Conservation (phyloP, 1,140 invertebrate genomes). For the Brachionus koreanus region DNA sequence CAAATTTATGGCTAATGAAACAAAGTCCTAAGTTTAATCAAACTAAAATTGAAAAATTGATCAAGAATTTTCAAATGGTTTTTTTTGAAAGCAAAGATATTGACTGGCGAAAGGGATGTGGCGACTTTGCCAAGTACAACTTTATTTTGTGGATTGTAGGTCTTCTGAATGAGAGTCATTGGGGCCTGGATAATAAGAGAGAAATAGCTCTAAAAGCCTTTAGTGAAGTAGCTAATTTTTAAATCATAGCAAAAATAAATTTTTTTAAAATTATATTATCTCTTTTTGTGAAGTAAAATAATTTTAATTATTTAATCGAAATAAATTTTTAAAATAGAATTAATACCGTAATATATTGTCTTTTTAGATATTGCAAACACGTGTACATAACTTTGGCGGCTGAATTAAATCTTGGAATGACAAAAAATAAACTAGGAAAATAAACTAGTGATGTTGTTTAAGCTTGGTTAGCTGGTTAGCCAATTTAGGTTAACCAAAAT, state of each 20-base stretch:
- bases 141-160: conserved; percentile 28
- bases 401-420: too few species aligned
- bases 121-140: background rate
- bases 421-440: too few species aligned
- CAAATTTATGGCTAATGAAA: conserved; percentile 40
- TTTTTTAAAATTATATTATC: too few species aligned
- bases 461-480: too few species aligned
- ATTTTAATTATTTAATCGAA: too few species aligned
- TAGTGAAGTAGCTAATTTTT: conserved; percentile 21
- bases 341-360: too few species aligned
- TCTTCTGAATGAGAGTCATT: conserved; percentile 21
- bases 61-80: background rate
- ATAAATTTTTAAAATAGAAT: too few species aligned
- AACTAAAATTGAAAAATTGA: background rate
- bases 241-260: background rate
- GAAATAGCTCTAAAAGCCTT: conserved; percentile 22
- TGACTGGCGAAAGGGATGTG: conserved; percentile 20
- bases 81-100: background rate
- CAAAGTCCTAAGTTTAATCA: conserved; percentile 16
- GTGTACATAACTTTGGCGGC: too few species aligned
- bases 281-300: too few species aligned
- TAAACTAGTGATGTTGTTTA: too few species aligned
- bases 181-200: background rate
- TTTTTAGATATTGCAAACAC: too few species aligned
- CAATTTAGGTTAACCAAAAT: too few species aligned